These are phyloP conservation scores for Drosophila navojoa DNA, from an alignment of 1,140 invertebrate species.

Conservation along the genomic window DNA sequence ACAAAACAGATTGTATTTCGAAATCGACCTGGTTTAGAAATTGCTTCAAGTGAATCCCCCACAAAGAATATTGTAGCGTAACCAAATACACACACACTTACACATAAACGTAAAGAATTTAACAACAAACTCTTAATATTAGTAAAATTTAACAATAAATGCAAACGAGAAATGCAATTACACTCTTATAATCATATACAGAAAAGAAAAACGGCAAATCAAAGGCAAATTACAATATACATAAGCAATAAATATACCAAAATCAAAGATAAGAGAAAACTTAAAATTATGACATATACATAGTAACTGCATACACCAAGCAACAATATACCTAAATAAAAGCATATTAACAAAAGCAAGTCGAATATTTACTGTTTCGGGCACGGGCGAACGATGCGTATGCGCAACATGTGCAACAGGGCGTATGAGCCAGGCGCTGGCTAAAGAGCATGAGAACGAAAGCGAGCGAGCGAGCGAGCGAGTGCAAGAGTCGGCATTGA, in stretches of 20 bases:
- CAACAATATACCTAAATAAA: conserved; percentile 61
- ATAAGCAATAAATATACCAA: conserved; percentile 62
- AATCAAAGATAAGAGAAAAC: conserved; percentile 20
- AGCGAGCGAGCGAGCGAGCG: conserved; percentile 39
- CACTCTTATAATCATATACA: conserved; percentile 46
- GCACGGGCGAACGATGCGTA: conserved; percentile 43
- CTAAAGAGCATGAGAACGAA: conserved; percentile 41
- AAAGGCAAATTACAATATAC: conserved; percentile 51
- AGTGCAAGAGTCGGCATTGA: conserved; percentile 14
- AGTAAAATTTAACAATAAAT: conserved; percentile 48
- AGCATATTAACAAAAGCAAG: conserved; percentile 51
- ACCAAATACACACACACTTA: not conserved
- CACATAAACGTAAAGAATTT: conserved; percentile 42
- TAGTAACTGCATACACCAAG: conserved; percentile 55
- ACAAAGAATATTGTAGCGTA: conserved; percentile 35
- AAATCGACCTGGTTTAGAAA: conserved; percentile 38
- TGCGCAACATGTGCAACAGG: conserved; percentile 69
- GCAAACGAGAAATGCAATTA: conserved; percentile 38
- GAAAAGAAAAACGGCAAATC: not conserved
- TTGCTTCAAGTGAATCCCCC: conserved; percentile 44
- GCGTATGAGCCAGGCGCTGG: conserved; percentile 43
- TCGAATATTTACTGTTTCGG: conserved; percentile 35
- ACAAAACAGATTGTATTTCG: conserved; percentile 16
- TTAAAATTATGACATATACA: conserved; percentile 56
- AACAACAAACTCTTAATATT: conserved; percentile 37